A percentile compares a stretch with the other conserved stretches of the same genome.
Evolutionary conservation across 1,140 invertebrate genomes (phyloP).

Genomic region (Calycopis cecrops): DNA sequence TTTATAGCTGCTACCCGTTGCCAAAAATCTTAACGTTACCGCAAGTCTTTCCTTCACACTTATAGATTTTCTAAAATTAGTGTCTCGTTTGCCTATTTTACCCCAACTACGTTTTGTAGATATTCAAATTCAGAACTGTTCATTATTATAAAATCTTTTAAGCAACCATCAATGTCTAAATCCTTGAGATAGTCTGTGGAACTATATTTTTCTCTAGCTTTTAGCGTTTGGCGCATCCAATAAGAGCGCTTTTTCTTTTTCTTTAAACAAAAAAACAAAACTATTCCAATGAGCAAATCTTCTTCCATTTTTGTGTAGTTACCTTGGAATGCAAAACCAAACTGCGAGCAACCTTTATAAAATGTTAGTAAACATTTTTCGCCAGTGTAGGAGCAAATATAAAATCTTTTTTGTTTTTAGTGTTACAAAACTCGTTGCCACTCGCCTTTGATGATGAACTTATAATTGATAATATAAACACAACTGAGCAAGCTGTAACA

Average conservation of each 20-base stretch:
- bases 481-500: no score
- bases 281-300: slow-evolving; percentile 25
- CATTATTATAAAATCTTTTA: slow-evolving; percentile 15
- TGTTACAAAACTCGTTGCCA: no score
- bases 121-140: slow-evolving; percentile 18
- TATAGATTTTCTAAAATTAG: slow-evolving; percentile 15
- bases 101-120: slow-evolving; percentile 20
- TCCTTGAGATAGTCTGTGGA: slow-evolving; percentile 20
- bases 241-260: slow-evolving; percentile 20
- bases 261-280: slow-evolving; percentile 22
- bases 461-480: no score
- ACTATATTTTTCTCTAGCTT: slow-evolving; percentile 20
- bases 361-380: not conserved
- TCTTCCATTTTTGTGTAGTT: slow-evolving; percentile 25
- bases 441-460: no score
- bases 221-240: slow-evolving; percentile 20
- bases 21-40: slow-evolving; percentile 21
- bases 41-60: slow-evolving; percentile 13
- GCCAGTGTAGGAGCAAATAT: no score
- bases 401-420: no score
- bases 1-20: slow-evolving; percentile 20
- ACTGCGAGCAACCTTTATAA: slow-evolving; percentile 26
- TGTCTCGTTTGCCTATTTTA: slow-evolving; percentile 20
- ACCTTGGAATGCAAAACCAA: slow-evolving; percentile 24
- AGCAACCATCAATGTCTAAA: slow-evolving; percentile 19